Conservation (phyloP, 2,888 invertebrate species). For the Phengaris arion region DNA sequence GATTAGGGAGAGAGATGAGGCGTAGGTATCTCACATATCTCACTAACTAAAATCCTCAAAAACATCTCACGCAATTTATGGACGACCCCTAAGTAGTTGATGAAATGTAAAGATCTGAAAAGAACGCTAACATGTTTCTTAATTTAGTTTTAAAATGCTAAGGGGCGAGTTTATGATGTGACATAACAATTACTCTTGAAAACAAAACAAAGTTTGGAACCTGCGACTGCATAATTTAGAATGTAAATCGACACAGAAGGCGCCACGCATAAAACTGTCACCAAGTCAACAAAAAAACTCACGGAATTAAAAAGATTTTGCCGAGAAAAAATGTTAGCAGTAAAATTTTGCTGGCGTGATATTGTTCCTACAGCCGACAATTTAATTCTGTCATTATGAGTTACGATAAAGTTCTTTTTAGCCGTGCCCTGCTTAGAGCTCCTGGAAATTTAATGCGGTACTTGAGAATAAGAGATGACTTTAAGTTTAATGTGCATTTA, state of each 20-base stretch:
- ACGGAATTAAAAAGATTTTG: not conserved
- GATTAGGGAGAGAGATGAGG: no score
- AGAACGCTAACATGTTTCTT: not conserved
- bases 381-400: not conserved
- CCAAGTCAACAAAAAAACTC: slow-evolving; percentile 1
- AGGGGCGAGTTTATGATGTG: not conserved
- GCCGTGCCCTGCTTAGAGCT: no score
- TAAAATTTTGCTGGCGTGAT: not conserved
- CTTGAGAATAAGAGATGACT: no score
- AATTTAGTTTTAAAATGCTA: slow-evolving; percentile 4
- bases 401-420: no score
- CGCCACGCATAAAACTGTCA: slow-evolving; percentile 26
- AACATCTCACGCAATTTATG: not conserved
- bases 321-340: not conserved
- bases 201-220: not conserved
- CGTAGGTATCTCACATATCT: no score
- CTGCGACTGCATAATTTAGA: slow-evolving; percentile 1
- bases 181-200: slow-evolving; percentile 1
- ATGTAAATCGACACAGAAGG: slow-evolving; percentile 25
- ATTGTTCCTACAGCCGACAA: not conserved
- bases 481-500: no score
- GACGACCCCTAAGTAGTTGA: not conserved
- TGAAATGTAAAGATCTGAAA: not conserved
- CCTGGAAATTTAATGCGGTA: no score
- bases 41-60: no score